phyloP scores from a whole-genome alignment of 2,797 vertebrate genomes.

The Acipenser transmontanus region DNA sequence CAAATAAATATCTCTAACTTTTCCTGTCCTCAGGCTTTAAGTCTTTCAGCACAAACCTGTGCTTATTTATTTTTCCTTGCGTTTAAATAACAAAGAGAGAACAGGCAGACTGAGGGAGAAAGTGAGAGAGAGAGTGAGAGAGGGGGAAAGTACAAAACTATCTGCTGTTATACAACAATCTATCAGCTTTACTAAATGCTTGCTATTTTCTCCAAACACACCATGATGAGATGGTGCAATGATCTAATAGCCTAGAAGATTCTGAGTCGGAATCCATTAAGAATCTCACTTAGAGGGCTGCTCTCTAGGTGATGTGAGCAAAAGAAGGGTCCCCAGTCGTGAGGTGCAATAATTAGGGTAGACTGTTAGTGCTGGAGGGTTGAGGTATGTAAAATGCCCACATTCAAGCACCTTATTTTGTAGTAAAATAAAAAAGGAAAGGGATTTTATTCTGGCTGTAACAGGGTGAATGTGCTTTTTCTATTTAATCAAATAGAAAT shows the following conservation, averaged over 20 bases:
- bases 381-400: not conserved
- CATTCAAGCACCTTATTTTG: no score
- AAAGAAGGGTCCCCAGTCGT: not conserved
- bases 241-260: constrained; percentile 46
- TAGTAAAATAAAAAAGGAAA: no score
- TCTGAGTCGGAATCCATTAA: constrained; percentile 38
- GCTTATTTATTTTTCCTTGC: constrained; percentile 69
- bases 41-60: constrained; percentile 77
- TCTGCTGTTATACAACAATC: constrained; percentile 58
- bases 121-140: constrained; percentile 59
- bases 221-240: constrained; percentile 56
- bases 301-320: not conserved
- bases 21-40: constrained; percentile 73
- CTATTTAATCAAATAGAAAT: no score
- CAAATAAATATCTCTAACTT: constrained; percentile 99
- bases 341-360: not conserved
- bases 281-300: constrained; percentile 15
- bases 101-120: constrained; percentile 64
- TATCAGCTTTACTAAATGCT: constrained; percentile 57
- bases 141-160: constrained; percentile 52
- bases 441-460: no score
- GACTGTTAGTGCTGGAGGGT: not conserved
- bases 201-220: constrained; percentile 55
- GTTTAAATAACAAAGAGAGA: constrained; percentile 85
- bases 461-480: no score